Conservation (phyloP, 2,797 vertebrate genomes). For the Avahi laniger region DNA sequence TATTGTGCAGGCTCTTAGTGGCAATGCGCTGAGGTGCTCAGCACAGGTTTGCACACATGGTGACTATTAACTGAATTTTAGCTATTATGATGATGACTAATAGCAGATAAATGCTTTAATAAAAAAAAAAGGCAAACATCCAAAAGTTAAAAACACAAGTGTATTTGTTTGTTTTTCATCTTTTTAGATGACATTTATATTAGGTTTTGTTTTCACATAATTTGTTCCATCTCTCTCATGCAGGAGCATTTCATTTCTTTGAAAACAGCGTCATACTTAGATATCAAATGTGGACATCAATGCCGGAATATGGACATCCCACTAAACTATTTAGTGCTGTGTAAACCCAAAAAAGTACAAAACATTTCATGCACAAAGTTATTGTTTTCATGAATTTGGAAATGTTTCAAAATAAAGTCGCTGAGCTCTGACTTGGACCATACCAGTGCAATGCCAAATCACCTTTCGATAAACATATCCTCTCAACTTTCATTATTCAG, state of each 20-base stretch:
- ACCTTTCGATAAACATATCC: not conserved
- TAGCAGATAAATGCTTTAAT: not conserved
- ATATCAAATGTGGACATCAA: not conserved
- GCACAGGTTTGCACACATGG: not conserved
- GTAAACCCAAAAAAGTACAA: not conserved
- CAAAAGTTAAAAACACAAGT: not conserved
- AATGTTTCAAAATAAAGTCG: not conserved
- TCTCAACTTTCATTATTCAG: not conserved
- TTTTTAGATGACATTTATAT: constrained; percentile 74
- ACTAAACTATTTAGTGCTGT: not conserved
- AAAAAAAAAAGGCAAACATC: not conserved
- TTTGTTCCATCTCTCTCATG: constrained; percentile 70
- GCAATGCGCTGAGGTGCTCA: rapidly evolving
- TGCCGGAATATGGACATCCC: too few relatives aligned
- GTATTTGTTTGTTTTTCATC: constrained; percentile 72
- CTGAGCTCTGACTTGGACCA: not conserved
- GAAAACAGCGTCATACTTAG: constrained; percentile 56
- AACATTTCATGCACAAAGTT: not conserved
- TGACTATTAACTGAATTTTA: not conserved
- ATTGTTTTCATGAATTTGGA: not conserved
- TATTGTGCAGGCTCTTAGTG: rapidly evolving
- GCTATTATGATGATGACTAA: not conserved
- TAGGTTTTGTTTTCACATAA: constrained; percentile 76
- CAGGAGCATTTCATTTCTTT: constrained; percentile 45
- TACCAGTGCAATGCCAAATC: not conserved